Percentiles rank a stretch among this genome's conserved stretches.
Evolutionary conservation across 2,888 invertebrate genomes (phyloP).

Genomic region (Gnatocerus cornutus): DNA sequence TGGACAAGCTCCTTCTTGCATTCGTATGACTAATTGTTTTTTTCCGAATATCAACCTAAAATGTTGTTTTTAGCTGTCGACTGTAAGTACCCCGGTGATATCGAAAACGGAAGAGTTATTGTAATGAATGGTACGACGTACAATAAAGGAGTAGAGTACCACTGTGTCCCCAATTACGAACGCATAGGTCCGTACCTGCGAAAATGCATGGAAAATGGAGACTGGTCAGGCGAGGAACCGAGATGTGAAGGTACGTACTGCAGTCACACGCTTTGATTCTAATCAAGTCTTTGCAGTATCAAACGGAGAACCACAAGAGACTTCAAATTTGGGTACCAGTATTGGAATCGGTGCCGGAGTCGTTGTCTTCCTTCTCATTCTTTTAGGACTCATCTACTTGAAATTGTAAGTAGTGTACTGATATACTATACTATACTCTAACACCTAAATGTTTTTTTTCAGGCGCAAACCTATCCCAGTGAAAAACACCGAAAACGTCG

Average conservation of each 20-base stretch:
- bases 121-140: constrained; percentile 90
- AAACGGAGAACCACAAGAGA: constrained; percentile 81
- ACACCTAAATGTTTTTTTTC: constrained; percentile 57
- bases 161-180: constrained; percentile 89
- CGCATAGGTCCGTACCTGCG: constrained; percentile 87
- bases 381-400: constrained; percentile 86
- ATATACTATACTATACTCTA: background rate
- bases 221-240: constrained; percentile 92
- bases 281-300: constrained; percentile 69
- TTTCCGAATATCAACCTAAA: background rate
- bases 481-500: constrained; percentile 91
- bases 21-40: constrained; percentile 74
- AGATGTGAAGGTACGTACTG: constrained; percentile 79
- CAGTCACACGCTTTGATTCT: background rate
- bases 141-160: constrained; percentile 90
- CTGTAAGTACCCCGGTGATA: constrained; percentile 84
- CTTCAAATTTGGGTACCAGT: constrained; percentile 83
- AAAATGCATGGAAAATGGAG: constrained; percentile 87
- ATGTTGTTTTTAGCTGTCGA: constrained; percentile 80
- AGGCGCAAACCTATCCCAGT: constrained; percentile 89
- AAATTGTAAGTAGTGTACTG: constrained; percentile 80
- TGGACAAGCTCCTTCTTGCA: constrained; percentile 84
- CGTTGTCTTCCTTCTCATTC: constrained; percentile 84
- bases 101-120: constrained; percentile 90
- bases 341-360: constrained; percentile 90